Evolutionary conservation across 35 echinoderm and acorn worm species (phyloP).

Genomic region (Heliocidaris tuberculata): DNA sequence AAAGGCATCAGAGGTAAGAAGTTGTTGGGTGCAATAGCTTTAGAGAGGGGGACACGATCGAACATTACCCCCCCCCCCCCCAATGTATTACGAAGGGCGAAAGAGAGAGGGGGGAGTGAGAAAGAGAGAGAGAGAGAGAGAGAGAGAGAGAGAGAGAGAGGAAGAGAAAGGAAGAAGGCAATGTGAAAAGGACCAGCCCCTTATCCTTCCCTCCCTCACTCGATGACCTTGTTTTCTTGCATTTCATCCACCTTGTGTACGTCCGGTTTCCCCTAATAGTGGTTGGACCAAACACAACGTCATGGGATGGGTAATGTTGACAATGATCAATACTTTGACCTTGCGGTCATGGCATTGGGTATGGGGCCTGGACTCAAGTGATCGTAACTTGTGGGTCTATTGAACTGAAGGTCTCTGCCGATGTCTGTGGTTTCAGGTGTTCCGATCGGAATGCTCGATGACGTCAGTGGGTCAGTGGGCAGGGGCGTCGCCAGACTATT

Average conservation of each 20-base stretch:
- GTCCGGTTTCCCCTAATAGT: not conserved
- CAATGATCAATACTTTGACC: not conserved
- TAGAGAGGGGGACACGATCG: no score
- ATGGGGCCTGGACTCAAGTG: not conserved
- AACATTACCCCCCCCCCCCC: no score
- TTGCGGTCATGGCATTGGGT: not conserved
- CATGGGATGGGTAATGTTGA: not conserved
- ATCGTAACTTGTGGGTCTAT: not conserved
- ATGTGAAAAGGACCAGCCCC: no score
- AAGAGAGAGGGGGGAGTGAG: no score
- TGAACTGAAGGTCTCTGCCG: not conserved
- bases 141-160: no score
- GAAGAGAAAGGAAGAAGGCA: no score
- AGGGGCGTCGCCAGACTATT: not conserved
- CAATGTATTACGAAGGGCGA: no score
- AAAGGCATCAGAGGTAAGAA: constrained; percentile 64
- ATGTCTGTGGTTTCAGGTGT: not conserved
- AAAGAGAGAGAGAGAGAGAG: no score
- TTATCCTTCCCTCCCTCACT: no score
- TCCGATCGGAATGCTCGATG: no score
- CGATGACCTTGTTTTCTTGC: not conserved
- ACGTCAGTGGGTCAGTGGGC: not conserved
- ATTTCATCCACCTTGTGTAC: not conserved
- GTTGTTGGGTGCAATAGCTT: not conserved
- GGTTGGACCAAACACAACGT: not conserved